Base-by-base conservation (phyloP, 2,797 vertebrate genomes). In the Acipenser oxyrinchus region DNA sequence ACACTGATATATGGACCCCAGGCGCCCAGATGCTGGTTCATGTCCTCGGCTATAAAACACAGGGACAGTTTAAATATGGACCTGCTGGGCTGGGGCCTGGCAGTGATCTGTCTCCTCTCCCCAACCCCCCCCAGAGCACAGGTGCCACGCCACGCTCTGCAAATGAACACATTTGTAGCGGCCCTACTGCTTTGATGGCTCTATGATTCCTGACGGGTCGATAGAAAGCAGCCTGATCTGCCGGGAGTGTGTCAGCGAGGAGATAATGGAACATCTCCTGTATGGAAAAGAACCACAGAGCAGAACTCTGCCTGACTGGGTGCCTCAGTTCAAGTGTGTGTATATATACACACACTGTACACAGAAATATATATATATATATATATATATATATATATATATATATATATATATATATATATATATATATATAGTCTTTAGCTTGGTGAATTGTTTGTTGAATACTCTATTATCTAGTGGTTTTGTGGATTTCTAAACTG, bases 41-140 rank as follows among this genome's bases (percentile, higher is more conserved):
- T 76, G 80, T 88, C 79, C 83, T 73, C 76, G 77, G 81, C 92
- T 88, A 94, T 97, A 95, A 96, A 97, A 91, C 91, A 94, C 87
- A 76, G 89, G 89, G 92, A 95, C 92, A 92, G 93, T 92, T 96
- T 95, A 94, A 91, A 93, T 92, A 92, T 89, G 85, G 91, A 91
- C 93, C 93, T 92, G 90, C 90, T 93, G 92, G 88, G 90, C 90
- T 74, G 63, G 72, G 86, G 82, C 83, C 70, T 75, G 85, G 81
- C 80, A 84, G 87, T 85, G 84, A 91, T 93, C 87, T 64, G 84
- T 93, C 87, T 83, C 86, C 80, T 81, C 13, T n/a, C 15, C 77
- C 79, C 74, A 58, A 48, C 69, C 57, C 61, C 68, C 11, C 68
- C 70, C 77, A 23, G 74, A 86, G 87, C 84, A 80, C 81, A 88